A percentile compares a stretch with the other conserved stretches of the same genome.
Evolutionary conservation across 1,140 invertebrate species (phyloP).

Genomic region (Polyergus mexicanus): DNA sequence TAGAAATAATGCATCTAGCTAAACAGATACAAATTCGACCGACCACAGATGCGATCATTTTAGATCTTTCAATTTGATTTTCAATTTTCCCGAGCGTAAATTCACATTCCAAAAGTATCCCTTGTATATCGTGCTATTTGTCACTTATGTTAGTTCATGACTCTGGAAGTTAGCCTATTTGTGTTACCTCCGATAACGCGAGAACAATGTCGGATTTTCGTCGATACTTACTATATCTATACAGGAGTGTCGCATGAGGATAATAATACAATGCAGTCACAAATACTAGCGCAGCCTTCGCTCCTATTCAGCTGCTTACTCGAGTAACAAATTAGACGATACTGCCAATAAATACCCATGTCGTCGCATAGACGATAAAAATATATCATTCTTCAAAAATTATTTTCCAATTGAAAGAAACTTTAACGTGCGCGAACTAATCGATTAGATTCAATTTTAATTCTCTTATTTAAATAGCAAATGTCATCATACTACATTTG

Average conservation of each 20-base stretch:
- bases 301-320: slow-evolving; percentile 21
- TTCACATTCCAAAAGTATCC: slow-evolving; percentile 41
- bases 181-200: slow-evolving; percentile 13
- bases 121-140: slow-evolving; percentile 46
- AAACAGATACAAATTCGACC: not conserved
- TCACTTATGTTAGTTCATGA: slow-evolving; percentile 55
- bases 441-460: not conserved
- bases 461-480: not conserved
- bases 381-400: not conserved
- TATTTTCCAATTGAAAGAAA: not conserved
- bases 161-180: slow-evolving; percentile 66
- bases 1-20: not conserved
- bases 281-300: slow-evolving; percentile 20
- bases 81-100: slow-evolving; percentile 19
- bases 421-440: not conserved
- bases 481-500: not conserved
- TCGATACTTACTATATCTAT: slow-evolving; percentile 54
- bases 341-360: slow-evolving; percentile 29
- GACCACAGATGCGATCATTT: not conserved
- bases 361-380: not conserved
- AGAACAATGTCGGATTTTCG: slow-evolving; percentile 67
- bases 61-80: slow-evolving; percentile 8
- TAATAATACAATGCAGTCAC: slow-evolving; percentile 34
- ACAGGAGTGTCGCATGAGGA: slow-evolving; percentile 35
- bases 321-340: slow-evolving; percentile 36